Evolutionary conservation across 2,113 vertebrate species (phyloP).

Genomic region (Ptychochromis oligacanthus): DNA sequence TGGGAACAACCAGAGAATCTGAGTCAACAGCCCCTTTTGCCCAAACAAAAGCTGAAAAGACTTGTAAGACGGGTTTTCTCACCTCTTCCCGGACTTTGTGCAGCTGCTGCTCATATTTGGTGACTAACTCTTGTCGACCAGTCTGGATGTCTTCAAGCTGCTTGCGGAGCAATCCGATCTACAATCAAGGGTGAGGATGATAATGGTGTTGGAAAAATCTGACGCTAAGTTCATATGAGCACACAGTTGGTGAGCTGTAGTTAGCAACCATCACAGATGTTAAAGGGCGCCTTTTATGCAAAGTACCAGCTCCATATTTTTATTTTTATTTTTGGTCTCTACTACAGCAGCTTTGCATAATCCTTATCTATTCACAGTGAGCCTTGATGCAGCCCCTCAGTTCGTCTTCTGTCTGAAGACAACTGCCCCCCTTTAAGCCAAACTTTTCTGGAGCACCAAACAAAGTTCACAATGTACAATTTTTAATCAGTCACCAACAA

Average conservation of each 20-base stretch:
- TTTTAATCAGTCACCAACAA: too few relatives aligned
- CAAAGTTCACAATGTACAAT: too few relatives aligned
- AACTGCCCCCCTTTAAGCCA: too few relatives aligned
- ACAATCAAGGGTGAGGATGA: background rate
- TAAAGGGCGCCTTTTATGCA: background rate
- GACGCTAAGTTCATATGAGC: background rate
- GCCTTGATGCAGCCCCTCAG: background rate
- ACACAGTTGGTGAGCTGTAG: background rate
- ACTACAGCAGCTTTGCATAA: background rate
- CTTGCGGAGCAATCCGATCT: constrained; percentile 83
- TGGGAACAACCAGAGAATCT: background rate
- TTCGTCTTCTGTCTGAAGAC: background rate
- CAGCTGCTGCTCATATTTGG: constrained; percentile 89
- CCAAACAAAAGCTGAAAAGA: background rate
- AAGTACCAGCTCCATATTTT: background rate
- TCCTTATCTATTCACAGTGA: background rate
- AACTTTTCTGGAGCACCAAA: too few relatives aligned
- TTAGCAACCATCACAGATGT: background rate
- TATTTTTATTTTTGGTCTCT: background rate
- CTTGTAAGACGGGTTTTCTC: constrained; percentile 13
- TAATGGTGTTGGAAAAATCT: background rate
- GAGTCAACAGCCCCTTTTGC: background rate
- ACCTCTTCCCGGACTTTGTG: constrained; percentile 89
- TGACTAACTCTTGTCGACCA: constrained; percentile 80
- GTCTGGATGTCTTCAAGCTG: constrained; percentile 83